Base-by-base conservation (phyloP, 2,113 vertebrate species). In the Todiramphus saurophagus region DNA sequence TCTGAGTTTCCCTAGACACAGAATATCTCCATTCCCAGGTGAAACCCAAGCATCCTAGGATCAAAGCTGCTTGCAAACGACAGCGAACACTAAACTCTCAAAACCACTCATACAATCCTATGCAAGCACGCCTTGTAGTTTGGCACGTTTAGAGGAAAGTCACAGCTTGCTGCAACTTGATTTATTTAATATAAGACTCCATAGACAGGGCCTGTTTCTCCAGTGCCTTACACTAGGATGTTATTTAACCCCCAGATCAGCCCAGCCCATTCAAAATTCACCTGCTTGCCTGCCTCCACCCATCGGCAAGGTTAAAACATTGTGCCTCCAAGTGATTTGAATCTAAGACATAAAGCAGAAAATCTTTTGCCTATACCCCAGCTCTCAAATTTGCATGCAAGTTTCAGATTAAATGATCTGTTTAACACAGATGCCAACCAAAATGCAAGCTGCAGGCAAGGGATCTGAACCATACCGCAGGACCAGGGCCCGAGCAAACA, bases 381-480 rank as follows among this genome's bases (percentile, higher is more conserved):
- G 35, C 25, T 16, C 39, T 87, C 37, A 33, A 55, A 39, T 56
- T 13, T 50, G 30, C 44, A 58, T 21, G 53, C 35, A 56, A 35
- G 73, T 43, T 92, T 94, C 37, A 78, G 56, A 39, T 33, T 30
- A 74, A 64, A 51, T 18, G 44, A 43, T 55, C 55, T 53, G 30
- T 76, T 80, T 67, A 83, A 86, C 25, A 3, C 7, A 13, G 39
- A 37, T 55, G 68, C n/a, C 83, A 87, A 84, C 31, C 37, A 67
- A 76, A 90, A 23, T 30, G 46, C 23, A 15, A 4, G 53, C 74
- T 91, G 70, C 64, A 59, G 79, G 58, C 53, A 33, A 21, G 27
- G 55, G 82, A 53, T 62, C 69, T 50, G 88, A 86, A 16, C 7
- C 0, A 0, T 6, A 5, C 21, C 1, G 1, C 68, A 50, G 84